Evolutionary conservation across 2,797 vertebrate genomes (phyloP), one percentile per base, ranked within the genome.

Genomic region (Takifugu rubripes): DNA sequence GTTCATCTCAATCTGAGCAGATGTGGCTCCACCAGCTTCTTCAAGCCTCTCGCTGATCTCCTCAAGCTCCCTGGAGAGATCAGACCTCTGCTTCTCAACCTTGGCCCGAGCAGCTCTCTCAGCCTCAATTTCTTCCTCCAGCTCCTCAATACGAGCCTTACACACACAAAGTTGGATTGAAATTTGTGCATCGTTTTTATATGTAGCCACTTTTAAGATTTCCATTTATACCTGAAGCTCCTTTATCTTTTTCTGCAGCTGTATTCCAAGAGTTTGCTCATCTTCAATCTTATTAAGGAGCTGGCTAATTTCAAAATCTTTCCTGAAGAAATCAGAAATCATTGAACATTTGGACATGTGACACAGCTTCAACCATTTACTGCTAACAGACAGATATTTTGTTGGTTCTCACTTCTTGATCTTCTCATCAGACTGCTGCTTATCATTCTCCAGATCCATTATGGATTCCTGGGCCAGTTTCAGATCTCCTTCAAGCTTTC

Each of bases 261-360:
- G 87, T 27, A 44, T 10, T 48, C 55, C 49, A 54, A 91, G 72
- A 27, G 64, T 56, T 54, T 94, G 94, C 17, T 95, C 93, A 72
- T 96, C 94, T 62, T 96, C 94, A 42, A 92, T 92, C 64, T 82
- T 95, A 68, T 89, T 85, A 25, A 93, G 88, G 66, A 94, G 68
- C 25, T 95, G 92, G 53, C 91, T 94, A 48, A 82, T 92, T 79
- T 96, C 94, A 90, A 94, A 96, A 52, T 95, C 94, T 78, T 93
- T 95, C 84, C 94, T 95, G 68, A 64, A 12, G 5, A 25, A 26
- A 5, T 56, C 17, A 12, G 11, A 66, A 36, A 25, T 62, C 2
- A 3, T 51, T 44, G 62, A 51, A n/a, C 43, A 60, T 27, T 25
- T 49, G 7, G 36, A 40, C 14, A 14, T 40, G 14, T 40, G 36